Conservation (phyloP, 2,888 invertebrate genomes). For the Dasypogon diadema region DNA sequence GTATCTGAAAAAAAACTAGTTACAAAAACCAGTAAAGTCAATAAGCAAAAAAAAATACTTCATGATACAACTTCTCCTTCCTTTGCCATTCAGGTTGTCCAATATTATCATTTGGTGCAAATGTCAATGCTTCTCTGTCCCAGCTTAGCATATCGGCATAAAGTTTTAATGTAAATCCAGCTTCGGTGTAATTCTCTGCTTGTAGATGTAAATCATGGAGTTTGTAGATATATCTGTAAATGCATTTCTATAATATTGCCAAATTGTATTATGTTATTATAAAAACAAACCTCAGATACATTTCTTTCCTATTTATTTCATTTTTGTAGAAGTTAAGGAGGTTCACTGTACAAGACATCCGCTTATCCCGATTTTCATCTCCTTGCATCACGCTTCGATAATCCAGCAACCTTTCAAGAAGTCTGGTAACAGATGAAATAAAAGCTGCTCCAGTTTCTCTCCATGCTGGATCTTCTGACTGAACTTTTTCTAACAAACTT, state of each 20-base stretch:
- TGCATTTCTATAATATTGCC: not conserved
- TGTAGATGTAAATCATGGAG: conserved; percentile 91
- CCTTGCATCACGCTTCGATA: conserved; percentile 96
- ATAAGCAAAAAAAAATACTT: conserved; percentile 62
- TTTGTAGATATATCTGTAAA: conserved; percentile 87
- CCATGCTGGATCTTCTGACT: conserved; percentile 88
- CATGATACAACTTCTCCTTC: conserved; percentile 88
- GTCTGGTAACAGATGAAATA: conserved; percentile 89
- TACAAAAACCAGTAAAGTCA: no score
- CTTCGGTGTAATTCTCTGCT: conserved; percentile 94
- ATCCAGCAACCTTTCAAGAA: conserved; percentile 89
- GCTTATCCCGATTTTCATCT: conserved; percentile 93
- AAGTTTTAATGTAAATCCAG: conserved; percentile 93
- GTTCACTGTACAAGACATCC: conserved; percentile 97
- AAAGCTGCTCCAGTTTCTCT: conserved; percentile 92
- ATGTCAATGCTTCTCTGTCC: conserved; percentile 76
- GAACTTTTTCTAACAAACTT: conserved; percentile 87
- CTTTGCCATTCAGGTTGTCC: conserved; percentile 89
- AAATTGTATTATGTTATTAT: not conserved
- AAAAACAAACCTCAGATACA: conserved; percentile 79
- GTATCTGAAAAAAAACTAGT: conserved; percentile 74
- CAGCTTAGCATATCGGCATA: conserved; percentile 92
- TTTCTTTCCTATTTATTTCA: conserved; percentile 94
- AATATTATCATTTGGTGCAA: conserved; percentile 75
- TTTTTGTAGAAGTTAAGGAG: conserved; percentile 95